Percentiles rank a stretch among this genome's conserved stretches.
Evolutionary conservation across 1,140 invertebrate genomes (phyloP).

Genomic region (Ptiloglossa arizonensis): DNA sequence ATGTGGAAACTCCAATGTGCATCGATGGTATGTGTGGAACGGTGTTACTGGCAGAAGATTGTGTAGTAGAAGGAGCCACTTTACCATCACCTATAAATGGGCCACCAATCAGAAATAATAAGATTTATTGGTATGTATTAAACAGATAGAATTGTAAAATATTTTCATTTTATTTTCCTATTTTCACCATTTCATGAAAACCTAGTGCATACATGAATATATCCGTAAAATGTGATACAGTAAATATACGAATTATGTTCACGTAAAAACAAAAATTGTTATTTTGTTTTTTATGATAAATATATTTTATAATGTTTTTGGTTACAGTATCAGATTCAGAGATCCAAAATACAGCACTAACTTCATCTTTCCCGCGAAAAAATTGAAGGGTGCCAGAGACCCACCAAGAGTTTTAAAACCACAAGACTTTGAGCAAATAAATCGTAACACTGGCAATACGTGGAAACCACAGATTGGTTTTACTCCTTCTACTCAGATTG

Average conservation of each 20-base stretch:
- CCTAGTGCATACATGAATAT: no score
- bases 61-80: constrained; percentile 84
- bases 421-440: constrained; percentile 87
- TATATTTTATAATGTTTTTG: no score
- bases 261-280: no score
- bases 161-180: neutral
- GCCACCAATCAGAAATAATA: constrained; percentile 82
- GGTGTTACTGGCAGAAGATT: constrained; percentile 87
- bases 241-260: neutral
- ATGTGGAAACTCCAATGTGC: constrained; percentile 82
- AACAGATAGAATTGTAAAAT: constrained; percentile 10
- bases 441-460: constrained; percentile 83
- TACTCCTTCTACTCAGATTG: constrained; percentile 84
- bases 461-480: constrained; percentile 90
- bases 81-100: constrained; percentile 88
- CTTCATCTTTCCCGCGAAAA: constrained; percentile 90
- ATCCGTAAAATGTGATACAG: neutral
- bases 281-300: no score
- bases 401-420: constrained; percentile 91
- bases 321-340: constrained; percentile 88
- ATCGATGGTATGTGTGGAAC: constrained; percentile 89
- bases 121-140: constrained; percentile 80
- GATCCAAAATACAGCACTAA: constrained; percentile 91
- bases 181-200: no score
- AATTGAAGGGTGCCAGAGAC: constrained; percentile 86